phyloP scores from a whole-genome alignment of 2,113 vertebrate genomes.

The Amblyopsis rosae region DNA sequence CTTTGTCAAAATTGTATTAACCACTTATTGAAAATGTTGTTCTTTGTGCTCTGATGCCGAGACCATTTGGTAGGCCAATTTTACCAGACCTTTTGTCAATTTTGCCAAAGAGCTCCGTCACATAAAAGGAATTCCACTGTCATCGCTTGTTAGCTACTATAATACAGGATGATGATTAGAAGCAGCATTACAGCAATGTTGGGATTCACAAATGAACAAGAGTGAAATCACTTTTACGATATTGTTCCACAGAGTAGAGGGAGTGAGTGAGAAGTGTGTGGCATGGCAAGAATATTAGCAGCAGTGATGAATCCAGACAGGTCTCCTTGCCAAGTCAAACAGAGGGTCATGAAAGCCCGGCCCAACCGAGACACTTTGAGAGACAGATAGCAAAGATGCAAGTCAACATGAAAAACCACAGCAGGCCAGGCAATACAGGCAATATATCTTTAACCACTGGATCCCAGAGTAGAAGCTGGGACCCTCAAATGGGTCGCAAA shows the following conservation, averaged over 20 bases:
- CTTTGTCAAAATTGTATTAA: conserved; percentile 51
- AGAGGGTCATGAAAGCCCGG: conserved; percentile 43
- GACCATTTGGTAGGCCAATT: conserved; percentile 57
- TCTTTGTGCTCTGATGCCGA: conserved; percentile 57
- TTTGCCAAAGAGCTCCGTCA: conserved; percentile 56
- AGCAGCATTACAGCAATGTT: conserved; percentile 41
- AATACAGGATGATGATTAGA: conserved; percentile 68
- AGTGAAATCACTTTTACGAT: conserved; percentile 47
- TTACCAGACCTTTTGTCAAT: conserved; percentile 47
- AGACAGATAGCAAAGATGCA: conserved; percentile 60
- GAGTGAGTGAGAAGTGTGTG: conserved; percentile 53
- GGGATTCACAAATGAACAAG: conserved; percentile 33
- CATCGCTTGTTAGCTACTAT: conserved; percentile 41
- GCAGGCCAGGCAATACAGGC: conserved; percentile 37
- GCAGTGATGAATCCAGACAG: conserved; percentile 61
- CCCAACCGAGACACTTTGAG: conserved; percentile 48
- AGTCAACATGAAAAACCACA: conserved; percentile 51
- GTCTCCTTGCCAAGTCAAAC: conserved; percentile 67
- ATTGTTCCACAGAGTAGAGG: conserved; percentile 51
- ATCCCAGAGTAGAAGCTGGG: no score
- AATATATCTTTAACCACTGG: neutral
- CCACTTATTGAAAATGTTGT: conserved; percentile 56
- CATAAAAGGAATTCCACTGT: conserved; percentile 67
- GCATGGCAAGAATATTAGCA: conserved; percentile 67
- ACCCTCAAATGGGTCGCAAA: no score